These are phyloP conservation scores for Hydrocynus forskahlii DNA, from an alignment of 2,797 vertebrate species.

Conservation along the genomic window DNA sequence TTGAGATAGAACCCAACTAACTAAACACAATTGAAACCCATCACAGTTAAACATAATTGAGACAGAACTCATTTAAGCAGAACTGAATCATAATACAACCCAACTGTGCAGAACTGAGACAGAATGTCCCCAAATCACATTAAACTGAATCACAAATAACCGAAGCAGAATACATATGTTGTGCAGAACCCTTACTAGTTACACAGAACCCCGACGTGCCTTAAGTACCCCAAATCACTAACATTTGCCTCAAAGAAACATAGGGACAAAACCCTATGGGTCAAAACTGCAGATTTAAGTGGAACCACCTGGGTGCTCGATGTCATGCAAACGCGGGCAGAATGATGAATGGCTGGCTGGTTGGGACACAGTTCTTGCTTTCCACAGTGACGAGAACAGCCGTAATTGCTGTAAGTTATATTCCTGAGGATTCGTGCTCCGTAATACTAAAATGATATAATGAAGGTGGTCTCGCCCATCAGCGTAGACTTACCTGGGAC, in stretches of 20 bases:
- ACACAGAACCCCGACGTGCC: background rate
- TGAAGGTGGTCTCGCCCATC: constrained; percentile 56
- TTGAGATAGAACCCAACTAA: background rate
- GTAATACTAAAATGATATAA: constrained; percentile 71
- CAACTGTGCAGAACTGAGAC: background rate
- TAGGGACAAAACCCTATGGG: background rate
- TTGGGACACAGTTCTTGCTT: constrained; percentile 25
- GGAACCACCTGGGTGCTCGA: background rate
- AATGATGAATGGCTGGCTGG: constrained; percentile 62
- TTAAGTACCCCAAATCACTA: background rate
- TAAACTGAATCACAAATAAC: background rate
- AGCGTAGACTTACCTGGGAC: constrained; percentile 33
- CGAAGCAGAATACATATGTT: background rate
- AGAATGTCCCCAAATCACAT: background rate
- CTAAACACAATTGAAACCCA: background rate
- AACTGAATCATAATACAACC: too few species aligned
- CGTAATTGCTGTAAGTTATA: constrained; percentile 23
- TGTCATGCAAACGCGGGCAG: constrained; percentile 52
- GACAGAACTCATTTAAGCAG: too few species aligned
- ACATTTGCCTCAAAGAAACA: constrained; percentile 15
- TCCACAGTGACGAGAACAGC: background rate
- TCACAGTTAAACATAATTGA: background rate
- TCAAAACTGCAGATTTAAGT: background rate
- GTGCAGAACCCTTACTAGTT: background rate
- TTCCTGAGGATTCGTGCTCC: background rate